Percentiles rank a stretch among this genome's conserved stretches.
Evolutionary conservation across 2,888 invertebrate genomes (phyloP).

Genomic region (Pseudoips prasinana): DNA sequence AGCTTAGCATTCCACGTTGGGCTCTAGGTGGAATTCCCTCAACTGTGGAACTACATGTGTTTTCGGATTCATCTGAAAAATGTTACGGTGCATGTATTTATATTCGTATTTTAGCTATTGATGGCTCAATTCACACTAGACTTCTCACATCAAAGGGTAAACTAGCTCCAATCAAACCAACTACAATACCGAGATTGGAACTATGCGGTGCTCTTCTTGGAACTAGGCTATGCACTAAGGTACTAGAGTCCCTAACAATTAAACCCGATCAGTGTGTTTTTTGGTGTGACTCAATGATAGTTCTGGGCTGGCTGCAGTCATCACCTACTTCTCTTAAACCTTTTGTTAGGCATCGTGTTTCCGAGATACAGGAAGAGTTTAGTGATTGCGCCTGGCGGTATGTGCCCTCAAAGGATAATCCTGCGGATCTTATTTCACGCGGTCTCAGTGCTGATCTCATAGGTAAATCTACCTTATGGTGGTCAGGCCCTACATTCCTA

Average conservation of each 20-base stretch:
- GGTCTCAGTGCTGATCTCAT: too few species aligned
- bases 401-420: too few species aligned
- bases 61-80: too few species aligned
- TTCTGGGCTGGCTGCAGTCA: too few species aligned
- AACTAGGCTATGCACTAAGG: too few species aligned
- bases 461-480: too few species aligned
- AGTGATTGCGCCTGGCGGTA: too few species aligned
- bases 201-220: too few species aligned
- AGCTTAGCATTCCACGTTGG: constrained; percentile 1
- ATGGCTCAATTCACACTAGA: not conserved
- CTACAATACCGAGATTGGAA: too few species aligned
- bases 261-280: not conserved
- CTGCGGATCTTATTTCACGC: not conserved
- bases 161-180: too few species aligned
- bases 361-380: constrained; percentile 1
- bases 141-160: not conserved
- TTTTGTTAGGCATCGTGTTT: constrained; percentile 1
- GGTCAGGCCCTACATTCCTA: too few species aligned
- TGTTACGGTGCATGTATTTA: constrained; percentile 1
- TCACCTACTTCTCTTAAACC: constrained; percentile 1
- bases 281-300: not conserved
- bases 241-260: not conserved
- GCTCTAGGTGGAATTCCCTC: not conserved
- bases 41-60: constrained; percentile 1
- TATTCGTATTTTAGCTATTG: constrained; percentile 1